Conservation (phyloP, 1,140 invertebrate species). For the Aradophagus sp. region DNA sequence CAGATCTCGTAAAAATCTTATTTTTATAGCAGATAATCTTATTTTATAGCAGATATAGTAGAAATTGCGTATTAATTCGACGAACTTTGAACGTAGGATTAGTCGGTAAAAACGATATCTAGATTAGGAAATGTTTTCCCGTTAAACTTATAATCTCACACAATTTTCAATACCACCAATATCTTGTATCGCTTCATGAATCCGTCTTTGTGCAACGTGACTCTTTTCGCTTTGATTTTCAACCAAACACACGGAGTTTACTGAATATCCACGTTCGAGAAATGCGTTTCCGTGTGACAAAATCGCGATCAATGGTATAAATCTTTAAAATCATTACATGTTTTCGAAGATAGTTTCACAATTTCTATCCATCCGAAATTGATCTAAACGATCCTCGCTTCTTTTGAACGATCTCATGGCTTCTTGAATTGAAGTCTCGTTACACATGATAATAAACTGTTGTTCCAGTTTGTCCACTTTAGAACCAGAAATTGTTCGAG, state of each 20-base stretch:
- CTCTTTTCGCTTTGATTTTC: conserved; percentile 27
- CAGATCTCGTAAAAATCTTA: no score
- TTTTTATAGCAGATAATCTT: no score
- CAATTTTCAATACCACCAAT: conserved; percentile 16
- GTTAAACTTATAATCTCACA: no score
- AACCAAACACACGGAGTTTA: conserved; percentile 25
- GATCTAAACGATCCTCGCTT: conserved; percentile 4
- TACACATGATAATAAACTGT: conserved; percentile 7
- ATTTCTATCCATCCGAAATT: conserved; percentile 20
- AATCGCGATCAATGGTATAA: conserved; percentile 21
- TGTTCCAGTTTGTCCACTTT: conserved; percentile 4
- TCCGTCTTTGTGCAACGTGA: conserved; percentile 9
- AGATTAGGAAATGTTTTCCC: no score
- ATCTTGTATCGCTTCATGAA: conserved; percentile 20
- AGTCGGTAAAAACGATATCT: no score
- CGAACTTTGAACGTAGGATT: no score
- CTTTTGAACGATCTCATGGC: conserved; percentile 13
- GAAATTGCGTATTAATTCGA: no score
- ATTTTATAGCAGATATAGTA: no score
- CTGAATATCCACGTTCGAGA: conserved; percentile 26
- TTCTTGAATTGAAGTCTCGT: conserved; percentile 9
- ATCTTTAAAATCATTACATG: conserved; percentile 16
- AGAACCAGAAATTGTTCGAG: conserved; percentile 1
- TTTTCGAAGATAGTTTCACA: conserved; percentile 3
- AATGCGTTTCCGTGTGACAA: conserved; percentile 28